A percentile compares a stretch with the other conserved stretches of the same genome.
These are phyloP conservation scores for Pleuronectes platessa DNA, from an alignment of 2,113 vertebrate species.

Conservation along the genomic window DNA sequence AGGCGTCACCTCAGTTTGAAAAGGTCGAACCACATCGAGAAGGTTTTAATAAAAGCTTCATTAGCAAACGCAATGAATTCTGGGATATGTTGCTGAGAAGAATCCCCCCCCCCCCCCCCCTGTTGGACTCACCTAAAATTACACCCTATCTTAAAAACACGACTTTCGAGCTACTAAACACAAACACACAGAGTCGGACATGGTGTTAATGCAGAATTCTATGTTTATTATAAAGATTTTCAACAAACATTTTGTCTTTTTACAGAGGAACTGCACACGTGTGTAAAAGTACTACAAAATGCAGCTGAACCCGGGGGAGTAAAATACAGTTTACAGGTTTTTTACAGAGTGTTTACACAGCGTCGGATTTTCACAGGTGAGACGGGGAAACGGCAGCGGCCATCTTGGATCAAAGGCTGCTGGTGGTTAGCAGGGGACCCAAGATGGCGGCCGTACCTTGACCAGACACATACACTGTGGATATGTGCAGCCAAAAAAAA, in stretches of 20 bases:
- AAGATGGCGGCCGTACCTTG: constrained; percentile 31
- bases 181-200: constrained; percentile 8
- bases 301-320: constrained; percentile 44
- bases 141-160: no score
- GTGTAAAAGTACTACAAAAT: constrained; percentile 73
- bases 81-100: no score
- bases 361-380: not conserved
- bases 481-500: constrained; percentile 18
- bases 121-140: no score
- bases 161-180: not conserved
- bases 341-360: constrained; percentile 37
- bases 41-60: no score
- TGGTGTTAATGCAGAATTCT: constrained; percentile 80
- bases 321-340: constrained; percentile 44
- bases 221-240: constrained; percentile 84
- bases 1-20: no score
- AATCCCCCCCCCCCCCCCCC: no score
- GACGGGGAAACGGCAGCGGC: constrained; percentile 11
- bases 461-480: constrained; percentile 10
- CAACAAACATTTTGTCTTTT: constrained; percentile 60
- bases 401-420: constrained; percentile 43
- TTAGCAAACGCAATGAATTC: no score
- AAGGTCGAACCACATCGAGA: no score
- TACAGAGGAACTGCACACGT: constrained; percentile 69
- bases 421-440: constrained; percentile 15